Evolutionary conservation across 2,888 invertebrate species (phyloP), one percentile per base, ranked within the genome.

Genomic region (Gisinianus flammeolus): DNA sequence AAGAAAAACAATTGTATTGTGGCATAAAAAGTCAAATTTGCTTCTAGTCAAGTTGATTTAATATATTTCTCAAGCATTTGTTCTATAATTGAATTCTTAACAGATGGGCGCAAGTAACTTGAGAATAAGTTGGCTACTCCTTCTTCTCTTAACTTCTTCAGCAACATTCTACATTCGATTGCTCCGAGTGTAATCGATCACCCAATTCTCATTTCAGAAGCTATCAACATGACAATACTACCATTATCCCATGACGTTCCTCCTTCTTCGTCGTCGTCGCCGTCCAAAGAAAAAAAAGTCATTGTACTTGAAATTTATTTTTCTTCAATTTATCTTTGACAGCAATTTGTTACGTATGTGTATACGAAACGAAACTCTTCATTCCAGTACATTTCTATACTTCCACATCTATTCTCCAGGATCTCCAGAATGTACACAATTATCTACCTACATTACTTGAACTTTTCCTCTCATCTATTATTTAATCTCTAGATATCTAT

Each of bases 111-210:
- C 62, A 12, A 56, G 73, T 33, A 74, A 64, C 52, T 74, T 74
- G 73, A 62, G 52, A 33, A 64, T n/a, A 12, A 10, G 83, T 85
- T 69, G 87, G 87, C 44, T 26, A 26, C 64, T 68, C 44, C 68
- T 68, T 35, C 35, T 44, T 8, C 33, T 64, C 30, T 54, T 62
- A 16, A 44, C 68, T 68, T 68, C 44, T 10, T 10, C 68, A 6
- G 22, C 44, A 24, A 12, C 44, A 4, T 35, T 68, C 24, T 35
- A 31, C 24, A 44, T 35, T 68, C 68, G 44, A 68, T 24, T 24
- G n/a, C 44, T 44, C 22, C 35, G 35, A 24, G 31, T 24, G 44
- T 68, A 68, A 68, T 68, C 68, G 22, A 67, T 62, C 26, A 26
- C 16, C 26, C 26, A 26, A 26, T 62, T 62, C 62, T 26, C 62